These are phyloP conservation scores for Argynnis bischoffii DNA, from an alignment of 2,888 invertebrate species.

Conservation along the genomic window DNA sequence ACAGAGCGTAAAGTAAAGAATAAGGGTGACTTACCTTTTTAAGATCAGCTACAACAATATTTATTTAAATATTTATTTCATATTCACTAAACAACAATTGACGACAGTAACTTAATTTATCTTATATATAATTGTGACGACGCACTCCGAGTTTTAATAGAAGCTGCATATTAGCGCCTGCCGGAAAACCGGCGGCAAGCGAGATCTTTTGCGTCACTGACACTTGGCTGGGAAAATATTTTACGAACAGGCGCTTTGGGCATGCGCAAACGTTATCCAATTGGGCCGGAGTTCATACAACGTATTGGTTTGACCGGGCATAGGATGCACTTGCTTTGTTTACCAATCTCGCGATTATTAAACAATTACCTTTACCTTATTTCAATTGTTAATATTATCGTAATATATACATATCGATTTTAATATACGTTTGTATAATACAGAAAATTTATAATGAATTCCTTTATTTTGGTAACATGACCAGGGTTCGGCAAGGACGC, in stretches of 20 bases:
- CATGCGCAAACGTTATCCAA: slow-evolving; percentile 73
- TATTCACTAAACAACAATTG: slow-evolving; percentile 71
- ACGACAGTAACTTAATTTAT: slow-evolving; percentile 56
- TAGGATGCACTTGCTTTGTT: slow-evolving; percentile 32
- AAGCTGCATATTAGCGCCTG: slow-evolving; percentile 56
- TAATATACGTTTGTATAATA: background rate
- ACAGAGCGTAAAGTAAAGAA: slow-evolving; percentile 31
- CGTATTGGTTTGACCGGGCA: slow-evolving; percentile 44
- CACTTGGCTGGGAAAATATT: slow-evolving; percentile 57
- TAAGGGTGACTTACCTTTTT: slow-evolving; percentile 49
- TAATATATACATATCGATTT: background rate
- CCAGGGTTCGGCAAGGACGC: slow-evolving; percentile 53
- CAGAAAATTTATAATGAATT: background rate
- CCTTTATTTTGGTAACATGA: slow-evolving; percentile 10
- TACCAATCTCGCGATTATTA: slow-evolving; percentile 14
- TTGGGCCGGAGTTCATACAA: slow-evolving; percentile 60
- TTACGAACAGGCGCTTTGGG: slow-evolving; percentile 54
- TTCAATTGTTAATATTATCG: background rate
- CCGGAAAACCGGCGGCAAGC: slow-evolving; percentile 66
- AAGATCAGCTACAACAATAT: slow-evolving; percentile 55
- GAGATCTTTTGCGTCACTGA: slow-evolving; percentile 67
- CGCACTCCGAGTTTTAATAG: slow-evolving; percentile 46
- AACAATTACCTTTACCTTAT: background rate
- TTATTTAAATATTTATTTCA: slow-evolving; percentile 50
- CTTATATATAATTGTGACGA: slow-evolving; percentile 49